These are phyloP conservation scores for Ectemnius cavifrons DNA, from an alignment of 2,888 invertebrate species.

Conservation along the genomic window DNA sequence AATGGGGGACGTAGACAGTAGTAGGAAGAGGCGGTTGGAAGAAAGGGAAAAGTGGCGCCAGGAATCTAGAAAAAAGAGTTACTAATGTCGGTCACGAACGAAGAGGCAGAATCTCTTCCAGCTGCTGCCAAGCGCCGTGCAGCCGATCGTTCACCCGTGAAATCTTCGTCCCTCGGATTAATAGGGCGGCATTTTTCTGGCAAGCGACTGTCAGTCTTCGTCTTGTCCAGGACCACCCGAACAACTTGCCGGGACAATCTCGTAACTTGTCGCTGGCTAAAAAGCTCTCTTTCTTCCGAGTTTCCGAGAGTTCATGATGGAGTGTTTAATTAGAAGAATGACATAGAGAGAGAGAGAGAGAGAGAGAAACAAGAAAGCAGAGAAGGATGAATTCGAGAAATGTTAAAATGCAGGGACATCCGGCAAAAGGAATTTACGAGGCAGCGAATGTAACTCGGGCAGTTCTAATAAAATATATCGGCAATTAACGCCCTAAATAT, in stretches of 20 bases:
- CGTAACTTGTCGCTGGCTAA: not conserved
- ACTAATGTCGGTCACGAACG: constrained; percentile 65
- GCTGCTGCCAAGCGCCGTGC: constrained; percentile 49
- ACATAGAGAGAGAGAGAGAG: constrained; percentile 37
- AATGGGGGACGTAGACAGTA: constrained; percentile 23
- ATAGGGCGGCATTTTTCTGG: constrained; percentile 54
- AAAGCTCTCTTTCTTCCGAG: constrained; percentile 23
- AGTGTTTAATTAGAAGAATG: constrained; percentile 71
- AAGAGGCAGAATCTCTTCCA: constrained; percentile 54
- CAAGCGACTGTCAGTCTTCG: not conserved
- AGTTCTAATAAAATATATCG: constrained; percentile 77
- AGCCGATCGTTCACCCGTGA: constrained; percentile 44
- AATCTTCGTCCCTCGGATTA: constrained; percentile 56
- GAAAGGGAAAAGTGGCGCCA: constrained; percentile 29
- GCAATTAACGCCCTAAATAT: constrained; percentile 78
- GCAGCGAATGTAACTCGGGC: constrained; percentile 63
- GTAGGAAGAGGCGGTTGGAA: constrained; percentile 16
- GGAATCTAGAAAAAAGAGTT: constrained; percentile 52
- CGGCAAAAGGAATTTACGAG: constrained; percentile 74
- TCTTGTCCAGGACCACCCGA: not conserved
- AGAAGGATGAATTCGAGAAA: constrained; percentile 44
- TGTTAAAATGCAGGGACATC: constrained; percentile 73
- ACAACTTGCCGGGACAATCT: not conserved
- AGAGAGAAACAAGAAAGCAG: too few relatives aligned
- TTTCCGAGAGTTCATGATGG: constrained; percentile 51